phyloP scores from a whole-genome alignment of 2,888 invertebrate genomes.

The Acheta domesticus region DNA sequence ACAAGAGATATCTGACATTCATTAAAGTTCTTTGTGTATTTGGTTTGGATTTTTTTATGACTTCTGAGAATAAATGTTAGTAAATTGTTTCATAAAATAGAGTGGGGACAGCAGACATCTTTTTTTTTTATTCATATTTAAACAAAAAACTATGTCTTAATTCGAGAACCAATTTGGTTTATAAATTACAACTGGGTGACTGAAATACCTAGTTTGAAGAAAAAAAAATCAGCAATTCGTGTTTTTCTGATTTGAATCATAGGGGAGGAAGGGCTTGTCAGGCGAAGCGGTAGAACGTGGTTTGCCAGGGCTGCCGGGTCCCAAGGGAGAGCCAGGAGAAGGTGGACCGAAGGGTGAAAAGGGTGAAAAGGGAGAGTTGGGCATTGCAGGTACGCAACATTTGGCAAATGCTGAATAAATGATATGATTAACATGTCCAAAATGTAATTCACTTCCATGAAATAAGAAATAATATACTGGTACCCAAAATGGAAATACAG shows the following conservation, averaged over 20 bases:
- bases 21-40: too few relatives aligned
- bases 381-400: conserved; percentile 49
- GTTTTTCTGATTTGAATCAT: conserved; percentile 26
- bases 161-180: too few relatives aligned
- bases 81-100: too few relatives aligned
- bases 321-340: conserved; percentile 56
- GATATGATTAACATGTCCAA: not conserved
- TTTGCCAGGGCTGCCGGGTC: conserved; percentile 62
- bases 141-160: too few relatives aligned
- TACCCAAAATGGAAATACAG: conserved; percentile 19
- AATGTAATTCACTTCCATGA: conserved; percentile 24
- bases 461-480: not conserved
- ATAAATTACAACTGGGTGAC: too few relatives aligned
- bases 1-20: too few relatives aligned
- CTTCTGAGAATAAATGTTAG: too few relatives aligned
- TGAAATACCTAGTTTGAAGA: not conserved
- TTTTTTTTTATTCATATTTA: too few relatives aligned
- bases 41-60: too few relatives aligned
- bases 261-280: conserved; percentile 55
- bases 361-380: conserved; percentile 53
- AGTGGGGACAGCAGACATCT: too few relatives aligned
- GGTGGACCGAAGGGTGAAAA: conserved; percentile 51
- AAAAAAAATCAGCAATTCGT: not conserved
- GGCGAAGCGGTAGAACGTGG: conserved; percentile 60
- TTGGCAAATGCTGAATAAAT: not conserved